Evolutionary conservation across 2,888 invertebrate species (phyloP), one percentile per base, ranked within the genome.

Genomic region (Andrena haemorrhoa): DNA sequence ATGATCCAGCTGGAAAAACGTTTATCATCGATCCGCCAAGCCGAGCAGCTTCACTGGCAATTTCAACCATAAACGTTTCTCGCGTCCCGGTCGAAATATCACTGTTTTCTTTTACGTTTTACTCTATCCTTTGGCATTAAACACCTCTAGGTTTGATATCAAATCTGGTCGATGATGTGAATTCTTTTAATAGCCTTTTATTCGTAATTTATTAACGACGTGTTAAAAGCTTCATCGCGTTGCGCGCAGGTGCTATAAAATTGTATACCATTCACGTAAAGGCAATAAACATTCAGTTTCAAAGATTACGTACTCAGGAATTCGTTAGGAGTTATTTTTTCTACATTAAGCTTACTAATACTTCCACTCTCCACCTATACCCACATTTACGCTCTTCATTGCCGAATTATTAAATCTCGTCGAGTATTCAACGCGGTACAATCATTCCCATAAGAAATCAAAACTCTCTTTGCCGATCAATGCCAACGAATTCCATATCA

Each of bases 161-260:
- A 41, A 41, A 35, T 65, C n/a, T 16, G 33, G 5, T 8, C 26
- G 41, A 41, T 65, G 53, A 65, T 31, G 33, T n/a, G 29, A 7
- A 10, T 60, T 60, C 68, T 70, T 35, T 70, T 60, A 60, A 70
- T 47, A 70, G 41, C 31, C 60, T 70, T 70, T 70, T 60, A 60
- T 58, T 60, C 29, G 60, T 29, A 60, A 61, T 29, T 29, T 61
- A 20, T 47, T 71, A 61, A 60, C 58, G 58, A 70, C 58, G 41
- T 60, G 70, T 41, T 60, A 70, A 70, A 70, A 58, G 70, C 70
- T 58, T 60, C 58, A 29, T 31, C 58, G 58, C 56, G 58, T 70
- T 60, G 41, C 1, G 20, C 2, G n/a, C 29, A 33, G n/a, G 29
- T 33, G 70, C 70, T 20, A 60, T 70, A 70, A 70, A 58, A 70